Evolutionary conservation across 2,888 invertebrate genomes (phyloP).

Genomic region (Sarcophaga carnaria): DNA sequence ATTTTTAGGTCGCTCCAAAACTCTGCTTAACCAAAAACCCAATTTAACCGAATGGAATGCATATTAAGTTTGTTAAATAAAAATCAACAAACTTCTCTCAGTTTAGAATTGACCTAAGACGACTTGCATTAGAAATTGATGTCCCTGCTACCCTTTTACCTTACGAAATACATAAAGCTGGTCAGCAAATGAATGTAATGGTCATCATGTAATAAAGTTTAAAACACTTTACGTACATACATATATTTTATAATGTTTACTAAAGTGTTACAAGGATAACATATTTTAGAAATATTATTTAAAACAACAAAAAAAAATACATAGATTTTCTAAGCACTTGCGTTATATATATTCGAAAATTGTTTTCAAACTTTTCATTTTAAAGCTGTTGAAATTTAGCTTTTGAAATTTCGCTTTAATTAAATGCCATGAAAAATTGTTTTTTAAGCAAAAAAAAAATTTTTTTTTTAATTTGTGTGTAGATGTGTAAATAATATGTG

Average conservation of each 20-base stretch:
- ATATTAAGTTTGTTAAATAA: constrained; percentile 29
- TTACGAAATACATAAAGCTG: not conserved
- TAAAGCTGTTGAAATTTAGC: constrained; percentile 13
- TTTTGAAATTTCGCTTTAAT: not conserved
- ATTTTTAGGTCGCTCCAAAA: constrained; percentile 21
- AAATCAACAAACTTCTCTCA: not conserved
- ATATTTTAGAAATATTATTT: constrained; percentile 11
- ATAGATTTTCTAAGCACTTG: not conserved
- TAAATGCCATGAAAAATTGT: not conserved
- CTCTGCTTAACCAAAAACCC: not conserved
- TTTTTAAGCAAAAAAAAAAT: not conserved
- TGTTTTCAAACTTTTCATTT: constrained; percentile 10
- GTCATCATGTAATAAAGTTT: constrained; percentile 39
- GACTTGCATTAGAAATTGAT: constrained; percentile 40
- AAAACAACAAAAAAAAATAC: no score
- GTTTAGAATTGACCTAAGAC: constrained; percentile 8
- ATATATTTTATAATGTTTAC: not conserved
- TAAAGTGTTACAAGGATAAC: constrained; percentile 44
- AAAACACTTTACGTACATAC: constrained; percentile 24
- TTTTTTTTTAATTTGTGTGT: not conserved
- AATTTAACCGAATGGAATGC: constrained; percentile 18
- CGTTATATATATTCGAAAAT: not conserved
- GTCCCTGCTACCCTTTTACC: not conserved
- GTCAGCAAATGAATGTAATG: constrained; percentile 48
- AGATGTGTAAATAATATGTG: constrained; percentile 10